Evolutionary conservation across 2,797 vertebrate species (phyloP), one percentile per base, ranked within the genome.

Genomic region (Mus spretus): DNA sequence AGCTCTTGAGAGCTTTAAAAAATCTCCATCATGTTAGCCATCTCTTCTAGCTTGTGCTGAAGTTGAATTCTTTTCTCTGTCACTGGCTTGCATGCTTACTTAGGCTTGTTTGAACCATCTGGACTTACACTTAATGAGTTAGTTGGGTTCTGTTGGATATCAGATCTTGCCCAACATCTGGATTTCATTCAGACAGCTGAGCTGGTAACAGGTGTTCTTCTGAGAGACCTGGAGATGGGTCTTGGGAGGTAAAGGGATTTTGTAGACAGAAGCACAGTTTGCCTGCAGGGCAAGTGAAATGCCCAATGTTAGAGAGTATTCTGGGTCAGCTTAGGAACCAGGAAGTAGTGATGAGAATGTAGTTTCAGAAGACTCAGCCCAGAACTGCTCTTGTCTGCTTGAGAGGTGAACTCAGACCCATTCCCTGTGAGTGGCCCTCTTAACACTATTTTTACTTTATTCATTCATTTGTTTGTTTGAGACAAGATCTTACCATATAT

Each of bases 121-220:
- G 34, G 17, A 82, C 53, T 78, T 89, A 61, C 37, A 57, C 22
- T 72, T 88, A 59, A 50, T 86, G 72, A 89, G 47, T n/a, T 10
- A 59, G 55, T 15, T 31, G 70, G 78, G 75, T 83, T 57, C 78
- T 34, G 0, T 3, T 77, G 87, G 59, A 67, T 77, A 79, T 95
- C n/a, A 88, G 72, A 90, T 84, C 86, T 95, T 93, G 53, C 70
- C 83, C 83, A 86, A 50, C 81, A 78, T 93, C 77, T 91, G 83
- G 47, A 79, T 77, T 94, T 19, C 34, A 47, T 74, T 95, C 84
- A 85, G 55, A 86, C 17, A 79, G 89, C 91, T 80, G 70, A 94
- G 28, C 19, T 92, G 65, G 80, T 74, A 44, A 75, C 22, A 75
- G 24, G 24, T 12, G 26, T 40, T 95, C 84, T 74, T 75, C 3